A percentile compares a stretch with the other conserved stretches of the same genome.
Conservation (phyloP, 2,888 invertebrate species). For the Nebria salina region DNA sequence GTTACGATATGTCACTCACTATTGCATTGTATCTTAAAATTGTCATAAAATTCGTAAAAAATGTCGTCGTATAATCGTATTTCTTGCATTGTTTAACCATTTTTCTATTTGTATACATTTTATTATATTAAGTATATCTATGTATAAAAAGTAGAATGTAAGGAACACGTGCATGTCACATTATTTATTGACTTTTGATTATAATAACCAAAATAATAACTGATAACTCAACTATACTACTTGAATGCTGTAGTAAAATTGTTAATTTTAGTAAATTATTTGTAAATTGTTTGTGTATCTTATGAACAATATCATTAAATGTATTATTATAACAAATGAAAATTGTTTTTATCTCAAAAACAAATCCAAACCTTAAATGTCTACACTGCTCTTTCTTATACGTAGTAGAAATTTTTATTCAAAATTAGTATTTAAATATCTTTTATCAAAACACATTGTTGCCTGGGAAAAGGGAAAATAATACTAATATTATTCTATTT, state of each 20-base stretch:
- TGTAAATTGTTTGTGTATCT: slow-evolving; percentile 62
- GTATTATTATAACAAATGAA: slow-evolving; percentile 39
- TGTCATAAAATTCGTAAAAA: not conserved
- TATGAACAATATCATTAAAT: slow-evolving; percentile 50
- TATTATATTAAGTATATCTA: slow-evolving; percentile 29
- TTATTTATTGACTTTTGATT: slow-evolving; percentile 41
- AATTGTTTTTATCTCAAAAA: not conserved
- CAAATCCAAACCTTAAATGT: too few relatives aligned
- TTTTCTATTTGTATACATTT: slow-evolving; percentile 43
- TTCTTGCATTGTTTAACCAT: slow-evolving; percentile 28
- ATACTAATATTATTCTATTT: not conserved
- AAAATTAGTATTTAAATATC: too few relatives aligned
- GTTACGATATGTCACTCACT: slow-evolving; percentile 38
- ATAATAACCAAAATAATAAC: slow-evolving; percentile 44
- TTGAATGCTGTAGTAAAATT: slow-evolving; percentile 41
- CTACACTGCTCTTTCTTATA: too few relatives aligned
- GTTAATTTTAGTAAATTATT: slow-evolving; percentile 54
- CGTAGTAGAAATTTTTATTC: too few relatives aligned
- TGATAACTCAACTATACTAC: slow-evolving; percentile 21
- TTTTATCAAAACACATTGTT: not conserved
- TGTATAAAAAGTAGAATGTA: slow-evolving; percentile 33
- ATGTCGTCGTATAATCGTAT: slow-evolving; percentile 5
- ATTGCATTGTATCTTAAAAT: not conserved
- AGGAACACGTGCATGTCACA: slow-evolving; percentile 39
- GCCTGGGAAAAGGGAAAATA: not conserved